Percentiles rank a stretch among this genome's conserved stretches.
Evolutionary conservation across 2,113 vertebrate species (phyloP).

Genomic region (Trinectes maculatus): DNA sequence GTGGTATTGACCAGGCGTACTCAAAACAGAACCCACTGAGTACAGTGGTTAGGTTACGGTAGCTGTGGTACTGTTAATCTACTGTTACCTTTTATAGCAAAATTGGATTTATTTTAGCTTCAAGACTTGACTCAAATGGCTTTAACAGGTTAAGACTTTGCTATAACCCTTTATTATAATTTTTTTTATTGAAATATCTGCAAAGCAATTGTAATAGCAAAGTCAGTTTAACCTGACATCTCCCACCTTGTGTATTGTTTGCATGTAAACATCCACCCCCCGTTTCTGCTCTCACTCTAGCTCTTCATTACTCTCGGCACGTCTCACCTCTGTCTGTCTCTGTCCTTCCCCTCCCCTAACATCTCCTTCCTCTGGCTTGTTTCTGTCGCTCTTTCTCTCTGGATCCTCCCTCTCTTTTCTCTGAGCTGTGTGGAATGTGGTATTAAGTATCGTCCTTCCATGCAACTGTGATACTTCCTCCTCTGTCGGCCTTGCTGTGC

Average conservation of each 20-base stretch:
- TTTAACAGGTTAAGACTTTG: neutral
- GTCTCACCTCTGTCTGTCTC: slow-evolving; percentile 53
- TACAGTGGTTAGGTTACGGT: slow-evolving; percentile 6
- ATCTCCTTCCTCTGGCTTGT: slow-evolving; percentile 46
- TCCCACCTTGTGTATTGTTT: slow-evolving; percentile 15
- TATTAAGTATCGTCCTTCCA: slow-evolving; percentile 75
- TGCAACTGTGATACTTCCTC: slow-evolving; percentile 78
- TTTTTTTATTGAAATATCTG: neutral
- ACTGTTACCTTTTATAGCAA: slow-evolving; percentile 8
- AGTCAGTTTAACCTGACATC: neutral
- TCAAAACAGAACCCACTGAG: slow-evolving; percentile 7
- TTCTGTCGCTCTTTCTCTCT: slow-evolving; percentile 32
- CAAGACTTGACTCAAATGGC: neutral
- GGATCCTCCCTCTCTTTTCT: slow-evolving; percentile 61
- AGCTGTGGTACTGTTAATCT: slow-evolving; percentile 22
- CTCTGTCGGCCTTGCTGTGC: slow-evolving; percentile 64
- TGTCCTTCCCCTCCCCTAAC: slow-evolving; percentile 38
- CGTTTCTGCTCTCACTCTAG: slow-evolving; percentile 22
- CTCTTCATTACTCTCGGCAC: slow-evolving; percentile 38
- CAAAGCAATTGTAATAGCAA: neutral
- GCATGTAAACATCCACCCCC: slow-evolving; percentile 8
- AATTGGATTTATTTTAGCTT: slow-evolving; percentile 10
- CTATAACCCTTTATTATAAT: neutral
- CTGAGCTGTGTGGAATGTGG: slow-evolving; percentile 74
- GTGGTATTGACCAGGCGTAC: slow-evolving; percentile 19